Percentiles rank a stretch among this genome's conserved stretches.
phyloP scores from a whole-genome alignment of 2,888 invertebrate species.

The Unio delphinus region DNA sequence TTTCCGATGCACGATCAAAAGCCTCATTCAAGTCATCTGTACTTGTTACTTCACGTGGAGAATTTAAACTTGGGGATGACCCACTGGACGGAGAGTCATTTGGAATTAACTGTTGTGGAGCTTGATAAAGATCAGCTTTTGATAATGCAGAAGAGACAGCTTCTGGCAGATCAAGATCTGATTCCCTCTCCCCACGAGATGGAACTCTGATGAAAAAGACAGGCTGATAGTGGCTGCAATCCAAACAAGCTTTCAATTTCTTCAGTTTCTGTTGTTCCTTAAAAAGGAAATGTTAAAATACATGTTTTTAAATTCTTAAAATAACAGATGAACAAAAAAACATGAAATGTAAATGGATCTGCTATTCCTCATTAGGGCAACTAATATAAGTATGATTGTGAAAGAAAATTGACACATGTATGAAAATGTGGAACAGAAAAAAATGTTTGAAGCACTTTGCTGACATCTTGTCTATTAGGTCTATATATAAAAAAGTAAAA shows the following conservation, averaged over 20 bases:
- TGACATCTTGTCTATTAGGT: too few species aligned
- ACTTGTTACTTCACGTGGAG: neutral
- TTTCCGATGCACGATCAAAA: too few species aligned
- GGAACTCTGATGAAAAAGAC: slow-evolving; percentile 69
- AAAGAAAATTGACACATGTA: too few species aligned
- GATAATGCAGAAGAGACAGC: neutral
- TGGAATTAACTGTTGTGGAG: slow-evolving; percentile 4
- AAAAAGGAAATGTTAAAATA: slow-evolving; percentile 6
- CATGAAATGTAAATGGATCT: neutral
- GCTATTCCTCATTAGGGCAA: too few species aligned
- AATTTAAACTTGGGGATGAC: slow-evolving; percentile 1
- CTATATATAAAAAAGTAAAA: too few species aligned
- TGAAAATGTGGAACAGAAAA: too few species aligned
- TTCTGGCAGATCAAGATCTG: slow-evolving; percentile 73
- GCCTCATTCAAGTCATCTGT: too few species aligned
- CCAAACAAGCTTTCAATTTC: slow-evolving; percentile 19
- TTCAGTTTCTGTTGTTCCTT: slow-evolving; percentile 41
- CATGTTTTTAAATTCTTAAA: neutral
- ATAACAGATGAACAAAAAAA: neutral
- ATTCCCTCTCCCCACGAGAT: slow-evolving; percentile 55
- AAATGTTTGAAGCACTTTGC: too few species aligned
- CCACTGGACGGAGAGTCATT: neutral
- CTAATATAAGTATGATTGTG: too few species aligned
- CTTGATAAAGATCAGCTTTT: neutral
- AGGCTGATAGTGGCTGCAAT: slow-evolving; percentile 38